These are phyloP conservation scores for Lypha dubia DNA, from an alignment of 2,888 invertebrate species.

Conservation along the genomic window DNA sequence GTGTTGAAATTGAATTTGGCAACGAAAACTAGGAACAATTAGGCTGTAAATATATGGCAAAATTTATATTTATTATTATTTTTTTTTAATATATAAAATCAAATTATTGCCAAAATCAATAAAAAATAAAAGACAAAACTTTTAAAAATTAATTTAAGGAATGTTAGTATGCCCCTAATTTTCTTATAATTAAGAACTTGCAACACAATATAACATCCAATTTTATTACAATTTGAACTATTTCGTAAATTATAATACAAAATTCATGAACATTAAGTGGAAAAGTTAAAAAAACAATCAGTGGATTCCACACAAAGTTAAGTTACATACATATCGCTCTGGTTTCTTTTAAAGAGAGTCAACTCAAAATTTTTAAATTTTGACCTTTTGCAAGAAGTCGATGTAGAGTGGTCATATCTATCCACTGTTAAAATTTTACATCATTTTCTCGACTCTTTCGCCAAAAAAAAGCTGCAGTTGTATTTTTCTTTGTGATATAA, in stretches of 20 bases:
- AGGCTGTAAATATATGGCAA: conserved; percentile 17
- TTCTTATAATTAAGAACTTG: conserved; percentile 23
- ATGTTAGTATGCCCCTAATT: conserved; percentile 50
- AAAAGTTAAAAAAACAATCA: conserved; percentile 20
- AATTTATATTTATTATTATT: conserved; percentile 10
- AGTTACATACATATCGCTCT: too few species aligned
- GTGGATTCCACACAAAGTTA: conserved; percentile 57
- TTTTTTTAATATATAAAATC: conserved; percentile 1
- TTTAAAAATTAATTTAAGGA: conserved; percentile 50
- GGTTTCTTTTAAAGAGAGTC: too few species aligned
- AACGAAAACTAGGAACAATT: too few species aligned
- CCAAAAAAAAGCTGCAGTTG: too few species aligned
- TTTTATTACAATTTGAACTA: conserved; percentile 51
- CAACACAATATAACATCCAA: conserved; percentile 38
- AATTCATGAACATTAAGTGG: conserved; percentile 5
- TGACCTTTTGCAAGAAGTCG: too few species aligned
- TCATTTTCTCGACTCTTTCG: too few species aligned
- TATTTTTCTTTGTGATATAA: too few species aligned
- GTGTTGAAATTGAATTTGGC: too few species aligned
- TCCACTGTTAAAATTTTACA: too few species aligned
- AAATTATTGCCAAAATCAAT: background rate
- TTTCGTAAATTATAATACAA: conserved; percentile 12
- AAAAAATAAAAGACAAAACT: background rate
- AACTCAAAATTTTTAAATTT: too few species aligned
- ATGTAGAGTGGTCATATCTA: too few species aligned